These are phyloP conservation scores for Jacana jacana DNA, from an alignment of 2,113 vertebrate genomes.

Conservation along the genomic window DNA sequence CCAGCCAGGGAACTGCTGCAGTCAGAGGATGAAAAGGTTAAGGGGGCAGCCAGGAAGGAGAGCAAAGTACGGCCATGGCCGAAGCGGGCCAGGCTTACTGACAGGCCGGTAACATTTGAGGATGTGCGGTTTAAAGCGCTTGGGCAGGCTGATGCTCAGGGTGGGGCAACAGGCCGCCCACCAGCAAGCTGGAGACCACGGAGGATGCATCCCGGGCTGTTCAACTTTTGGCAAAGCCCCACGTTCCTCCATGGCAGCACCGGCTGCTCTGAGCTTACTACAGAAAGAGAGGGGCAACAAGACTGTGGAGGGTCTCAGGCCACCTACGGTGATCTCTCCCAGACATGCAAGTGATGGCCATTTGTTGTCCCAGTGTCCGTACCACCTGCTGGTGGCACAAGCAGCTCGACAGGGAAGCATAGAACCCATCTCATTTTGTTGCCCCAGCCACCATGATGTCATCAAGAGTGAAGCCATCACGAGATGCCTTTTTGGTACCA, in stretches of 20 bases:
- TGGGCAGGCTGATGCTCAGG: background rate
- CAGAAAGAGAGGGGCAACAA: background rate
- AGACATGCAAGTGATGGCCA: fast-evolving
- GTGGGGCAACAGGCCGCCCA: fast-evolving
- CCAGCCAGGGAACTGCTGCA: background rate
- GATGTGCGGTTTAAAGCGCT: background rate
- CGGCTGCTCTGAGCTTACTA: fast-evolving
- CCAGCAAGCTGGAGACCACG: background rate
- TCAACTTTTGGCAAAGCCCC: background rate
- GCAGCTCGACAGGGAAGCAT: fast-evolving
- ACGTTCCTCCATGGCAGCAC: background rate
- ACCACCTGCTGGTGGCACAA: fast-evolving
- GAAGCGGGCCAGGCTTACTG: background rate
- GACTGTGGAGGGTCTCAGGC: background rate
- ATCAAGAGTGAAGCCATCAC: background rate
- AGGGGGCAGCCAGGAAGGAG: background rate
- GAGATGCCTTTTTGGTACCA: background rate
- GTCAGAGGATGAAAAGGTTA: background rate
- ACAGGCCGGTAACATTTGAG: background rate
- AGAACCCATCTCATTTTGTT: fast-evolving
- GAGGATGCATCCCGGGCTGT: background rate
- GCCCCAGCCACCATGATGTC: background rate
- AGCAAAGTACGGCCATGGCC: background rate
- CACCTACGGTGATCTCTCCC: fast-evolving
- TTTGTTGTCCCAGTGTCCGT: background rate